Percentiles rank a stretch among this genome's conserved stretches.
Conservation (phyloP, 2,888 invertebrate genomes). For the Chironomus tentans region DNA sequence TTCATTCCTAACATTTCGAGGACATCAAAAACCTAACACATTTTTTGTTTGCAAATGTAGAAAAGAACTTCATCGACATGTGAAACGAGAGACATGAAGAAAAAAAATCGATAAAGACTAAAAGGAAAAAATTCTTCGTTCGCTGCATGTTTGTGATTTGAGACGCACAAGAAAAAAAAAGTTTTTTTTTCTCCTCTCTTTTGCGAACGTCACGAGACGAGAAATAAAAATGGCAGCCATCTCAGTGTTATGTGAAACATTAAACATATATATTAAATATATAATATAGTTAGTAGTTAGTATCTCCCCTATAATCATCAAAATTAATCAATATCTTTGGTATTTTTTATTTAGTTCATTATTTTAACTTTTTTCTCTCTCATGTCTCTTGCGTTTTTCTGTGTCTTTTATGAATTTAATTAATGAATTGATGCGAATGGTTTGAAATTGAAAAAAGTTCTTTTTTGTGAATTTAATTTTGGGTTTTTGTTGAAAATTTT, state of each 20-base stretch:
- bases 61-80: too few relatives aligned
- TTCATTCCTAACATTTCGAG: too few relatives aligned
- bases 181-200: background rate
- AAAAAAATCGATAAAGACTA: background rate
- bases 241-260: conserved; percentile 1
- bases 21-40: too few relatives aligned
- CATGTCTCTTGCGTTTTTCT: background rate
- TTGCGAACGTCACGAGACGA: conserved; percentile 5
- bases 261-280: background rate
- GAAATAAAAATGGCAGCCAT: conserved; percentile 4
- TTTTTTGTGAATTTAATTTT: background rate
- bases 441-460: background rate
- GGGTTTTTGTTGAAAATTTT: background rate
- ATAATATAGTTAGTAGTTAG: background rate
- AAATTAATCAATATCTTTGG: conserved; percentile 10
- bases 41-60: too few relatives aligned
- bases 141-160: conserved; percentile 2
- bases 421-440: background rate
- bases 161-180: background rate
- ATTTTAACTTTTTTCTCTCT: background rate
- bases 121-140: too few relatives aligned
- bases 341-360: background rate
- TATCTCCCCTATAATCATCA: background rate
- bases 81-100: background rate
- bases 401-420: too few relatives aligned